phyloP scores from a whole-genome alignment of 2,888 invertebrate genomes.

The Philonicus albiceps region DNA sequence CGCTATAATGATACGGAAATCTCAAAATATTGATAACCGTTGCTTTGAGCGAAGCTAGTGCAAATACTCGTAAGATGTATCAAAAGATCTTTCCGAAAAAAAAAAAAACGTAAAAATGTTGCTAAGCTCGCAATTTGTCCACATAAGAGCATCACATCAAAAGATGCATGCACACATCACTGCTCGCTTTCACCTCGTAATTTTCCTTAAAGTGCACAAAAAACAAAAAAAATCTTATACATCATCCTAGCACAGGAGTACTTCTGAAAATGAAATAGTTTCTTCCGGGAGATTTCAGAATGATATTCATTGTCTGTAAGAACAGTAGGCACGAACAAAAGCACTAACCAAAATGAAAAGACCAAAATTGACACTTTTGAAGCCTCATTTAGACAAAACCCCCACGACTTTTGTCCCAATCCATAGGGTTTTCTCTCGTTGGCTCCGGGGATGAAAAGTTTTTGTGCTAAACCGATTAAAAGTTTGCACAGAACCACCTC shows the following conservation, averaged over 20 bases:
- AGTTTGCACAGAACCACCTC: conserved; percentile 13
- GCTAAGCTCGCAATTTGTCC: not conserved
- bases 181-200: not conserved
- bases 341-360: not conserved
- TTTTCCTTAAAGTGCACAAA: not conserved
- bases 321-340: not conserved
- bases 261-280: not conserved
- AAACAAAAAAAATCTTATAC: not conserved
- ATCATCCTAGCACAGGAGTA: not conserved
- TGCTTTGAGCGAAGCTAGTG: not conserved
- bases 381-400: conserved; percentile 18
- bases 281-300: not conserved
- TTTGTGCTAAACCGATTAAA: conserved; percentile 17
- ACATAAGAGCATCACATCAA: not conserved
- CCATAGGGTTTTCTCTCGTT: not conserved
- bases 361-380: conserved; percentile 20
- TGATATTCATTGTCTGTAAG: not conserved
- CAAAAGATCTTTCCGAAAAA: not conserved
- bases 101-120: not conserved
- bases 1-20: not conserved
- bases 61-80: not conserved
- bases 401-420: not conserved
- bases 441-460: not conserved
- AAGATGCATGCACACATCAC: not conserved
- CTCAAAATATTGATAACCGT: not conserved